phyloP scores from a whole-genome alignment of 2,888 invertebrate genomes.

The Heliconius sara region DNA sequence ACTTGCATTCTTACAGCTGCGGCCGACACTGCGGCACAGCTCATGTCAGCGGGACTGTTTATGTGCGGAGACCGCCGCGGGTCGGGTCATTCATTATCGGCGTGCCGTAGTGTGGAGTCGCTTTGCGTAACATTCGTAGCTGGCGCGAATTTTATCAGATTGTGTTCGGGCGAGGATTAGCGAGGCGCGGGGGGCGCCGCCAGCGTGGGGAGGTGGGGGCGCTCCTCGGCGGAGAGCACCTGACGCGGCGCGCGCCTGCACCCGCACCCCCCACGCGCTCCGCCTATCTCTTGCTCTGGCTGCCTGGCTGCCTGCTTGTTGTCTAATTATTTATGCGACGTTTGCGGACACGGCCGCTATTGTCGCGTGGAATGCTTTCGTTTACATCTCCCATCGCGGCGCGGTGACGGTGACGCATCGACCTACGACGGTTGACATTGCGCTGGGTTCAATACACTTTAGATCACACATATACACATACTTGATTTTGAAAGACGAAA shows the following conservation, averaged over 20 bases:
- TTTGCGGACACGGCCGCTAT: constrained; percentile 72
- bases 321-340: constrained; percentile 83
- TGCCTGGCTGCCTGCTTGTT: constrained; percentile 79
- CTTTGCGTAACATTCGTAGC: constrained; percentile 83
- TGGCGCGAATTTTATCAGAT: constrained; percentile 84
- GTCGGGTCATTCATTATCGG: constrained; percentile 80
- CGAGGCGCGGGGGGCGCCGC: constrained; percentile 65
- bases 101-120: constrained; percentile 75
- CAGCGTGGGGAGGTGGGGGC: constrained; percentile 55
- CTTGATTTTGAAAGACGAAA: constrained; percentile 33
- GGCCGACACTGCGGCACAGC: constrained; percentile 67
- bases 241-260: constrained; percentile 79
- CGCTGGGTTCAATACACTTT: constrained; percentile 78
- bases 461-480: constrained; percentile 47
- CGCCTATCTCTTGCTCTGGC: constrained; percentile 79
- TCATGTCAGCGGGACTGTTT: constrained; percentile 66
- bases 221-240: constrained; percentile 77
- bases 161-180: constrained; percentile 81
- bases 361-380: constrained; percentile 75
- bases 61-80: constrained; percentile 69
- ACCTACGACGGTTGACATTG: constrained; percentile 68
- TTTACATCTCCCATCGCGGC: constrained; percentile 60
- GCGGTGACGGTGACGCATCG: constrained; percentile 76
- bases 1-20: constrained; percentile 66
- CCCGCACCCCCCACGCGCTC: constrained; percentile 74